Evolutionary conservation across 2,888 invertebrate species (phyloP), one percentile per base, ranked within the genome.

Genomic region (Polydesmus complanatus): DNA sequence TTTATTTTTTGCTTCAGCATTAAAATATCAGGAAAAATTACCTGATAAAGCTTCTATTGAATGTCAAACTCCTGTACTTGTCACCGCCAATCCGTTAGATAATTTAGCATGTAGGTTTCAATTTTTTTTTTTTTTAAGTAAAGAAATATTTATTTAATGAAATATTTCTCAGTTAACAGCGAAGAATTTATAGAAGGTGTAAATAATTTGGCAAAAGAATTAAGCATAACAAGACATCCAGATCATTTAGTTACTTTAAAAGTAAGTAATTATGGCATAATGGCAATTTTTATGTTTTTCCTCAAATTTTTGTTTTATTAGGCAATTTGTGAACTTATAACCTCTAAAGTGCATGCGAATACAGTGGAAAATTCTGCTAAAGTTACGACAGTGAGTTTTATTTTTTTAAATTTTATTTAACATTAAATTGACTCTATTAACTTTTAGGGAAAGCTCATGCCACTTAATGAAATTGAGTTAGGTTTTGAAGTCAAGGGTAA

Each of bases 181-280:
- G 80, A 82, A 63, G 88, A 88, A 66, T 95, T 96, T 72, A 83
- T 84, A 66, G 78, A 81, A 58, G 94, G 93, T 27, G 84, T 95
- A 1, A 83, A 84, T 59, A 79, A 81, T 2, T 73, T 97, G 57
- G 88, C 91, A 0, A 82, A 83, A 69, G 75, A 89, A 61, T 75
- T 97, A 25, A 85, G 88, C 69, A 81, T 93, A 18, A 79, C 85
- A 0, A 82, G 83, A 5, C 93, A 96, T 74, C 82, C 84, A 0
- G 82, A 90, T 75, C 88, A 91, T 68, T 77, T 88, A 21, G 71
- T 85, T 3, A 86, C 85, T 14, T 72, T 90, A 54, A 81, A 84
- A 69, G 75, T 73, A 66, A 65, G 53, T 11, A 27, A 58, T 54
- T 58, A 1, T 55, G 18, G 21, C n/a, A 18, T 25, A 27, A 61